These are phyloP conservation scores for Avahi laniger DNA, from an alignment of 2,797 vertebrate species.

Conservation along the genomic window DNA sequence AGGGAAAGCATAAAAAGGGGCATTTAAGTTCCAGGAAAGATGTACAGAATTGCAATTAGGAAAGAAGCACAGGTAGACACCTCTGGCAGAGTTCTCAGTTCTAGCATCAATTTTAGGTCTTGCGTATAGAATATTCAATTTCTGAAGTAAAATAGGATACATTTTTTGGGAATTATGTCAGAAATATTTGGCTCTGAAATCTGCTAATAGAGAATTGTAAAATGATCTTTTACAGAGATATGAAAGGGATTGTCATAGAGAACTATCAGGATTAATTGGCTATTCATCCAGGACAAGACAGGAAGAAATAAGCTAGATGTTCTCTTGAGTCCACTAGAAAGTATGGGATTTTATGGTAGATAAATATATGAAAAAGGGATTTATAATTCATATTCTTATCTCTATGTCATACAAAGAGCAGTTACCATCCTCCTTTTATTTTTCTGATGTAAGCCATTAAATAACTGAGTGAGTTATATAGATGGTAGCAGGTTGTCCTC, in stretches of 20 bases:
- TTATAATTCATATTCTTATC: not conserved
- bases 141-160: not conserved
- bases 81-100: not conserved
- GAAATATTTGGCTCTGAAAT: not conserved
- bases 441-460: slow-evolving; percentile 19
- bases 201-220: not conserved
- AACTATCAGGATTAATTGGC: not conserved
- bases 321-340: not conserved
- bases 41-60: not conserved
- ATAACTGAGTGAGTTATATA: not conserved
- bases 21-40: not conserved
- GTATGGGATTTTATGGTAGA: not conserved
- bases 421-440: not conserved
- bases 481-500: not conserved
- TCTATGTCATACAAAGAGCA: not conserved
- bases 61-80: not conserved
- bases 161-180: not conserved
- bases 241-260: not conserved
- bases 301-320: slow-evolving; percentile 20
- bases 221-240: not conserved
- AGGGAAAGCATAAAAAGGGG: not conserved
- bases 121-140: not conserved
- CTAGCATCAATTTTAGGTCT: not conserved
- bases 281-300: slow-evolving; percentile 8
- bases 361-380: not conserved